A percentile compares a stretch with the other conserved stretches of the same genome.
These are phyloP conservation scores for Drosophila borborema DNA, from an alignment of 2,888 invertebrate genomes.

Conservation along the genomic window DNA sequence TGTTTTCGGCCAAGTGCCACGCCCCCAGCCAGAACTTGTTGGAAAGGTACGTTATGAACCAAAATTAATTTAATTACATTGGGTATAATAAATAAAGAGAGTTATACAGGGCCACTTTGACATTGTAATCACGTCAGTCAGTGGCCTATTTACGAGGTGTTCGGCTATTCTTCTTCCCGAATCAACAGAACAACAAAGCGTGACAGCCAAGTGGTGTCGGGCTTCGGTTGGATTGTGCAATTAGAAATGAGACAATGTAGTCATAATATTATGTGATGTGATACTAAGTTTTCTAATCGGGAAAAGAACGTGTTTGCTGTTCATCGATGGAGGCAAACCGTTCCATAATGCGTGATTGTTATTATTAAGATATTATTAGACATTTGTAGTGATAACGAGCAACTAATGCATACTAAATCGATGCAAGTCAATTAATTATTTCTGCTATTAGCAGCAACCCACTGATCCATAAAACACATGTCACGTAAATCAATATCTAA, in stretches of 20 bases:
- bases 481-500: constrained; percentile 10
- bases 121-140: constrained; percentile 72
- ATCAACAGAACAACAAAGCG: constrained; percentile 43
- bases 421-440: neutral
- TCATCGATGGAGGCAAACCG: neutral
- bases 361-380: constrained; percentile 2
- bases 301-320: neutral
- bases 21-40: constrained; percentile 37
- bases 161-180: constrained; percentile 26
- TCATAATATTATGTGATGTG: constrained; percentile 20
- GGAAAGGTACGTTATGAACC: constrained; percentile 25
- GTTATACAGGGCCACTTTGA: constrained; percentile 60
- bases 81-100: constrained; percentile 68
- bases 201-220: constrained; percentile 45
- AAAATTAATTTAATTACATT: constrained; percentile 76
- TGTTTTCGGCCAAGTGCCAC: constrained; percentile 56
- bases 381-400: constrained; percentile 23
- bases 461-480: constrained; percentile 46
- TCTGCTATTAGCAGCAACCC: constrained; percentile 15
- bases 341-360: constrained; percentile 10
- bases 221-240: constrained; percentile 24
- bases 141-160: constrained; percentile 68
- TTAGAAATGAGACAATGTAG: constrained; percentile 25
- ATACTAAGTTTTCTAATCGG: constrained; percentile 6
- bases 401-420: constrained; percentile 6